phyloP scores from a whole-genome alignment of 2,888 invertebrate species.

The Drosophila fulvimacula region DNA sequence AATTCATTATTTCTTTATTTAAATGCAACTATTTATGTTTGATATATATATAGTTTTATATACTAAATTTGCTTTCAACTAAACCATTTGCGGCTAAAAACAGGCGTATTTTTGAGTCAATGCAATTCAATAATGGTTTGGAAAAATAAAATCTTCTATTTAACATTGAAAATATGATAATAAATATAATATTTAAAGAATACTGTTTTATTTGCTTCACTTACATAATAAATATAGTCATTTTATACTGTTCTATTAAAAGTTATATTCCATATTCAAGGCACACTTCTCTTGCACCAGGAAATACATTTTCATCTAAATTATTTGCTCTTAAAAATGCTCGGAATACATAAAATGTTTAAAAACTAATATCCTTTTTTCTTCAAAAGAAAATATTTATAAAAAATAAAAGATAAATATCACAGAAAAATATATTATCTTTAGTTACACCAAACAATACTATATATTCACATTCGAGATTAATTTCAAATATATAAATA shows the following conservation, averaged over 20 bases:
- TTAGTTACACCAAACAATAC: no score
- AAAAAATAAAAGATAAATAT: no score
- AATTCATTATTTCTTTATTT: slow-evolving; percentile 8
- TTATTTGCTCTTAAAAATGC: background rate
- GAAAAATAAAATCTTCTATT: background rate
- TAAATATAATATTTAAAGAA: background rate
- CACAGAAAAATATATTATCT: no score
- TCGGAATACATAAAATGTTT: background rate
- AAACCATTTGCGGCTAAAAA: slow-evolving; percentile 7
- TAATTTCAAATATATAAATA: no score
- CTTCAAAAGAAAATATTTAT: no score
- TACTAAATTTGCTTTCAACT: slow-evolving; percentile 9
- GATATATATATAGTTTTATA: background rate
- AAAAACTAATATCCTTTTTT: background rate
- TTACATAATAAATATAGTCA: background rate
- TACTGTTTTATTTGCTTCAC: background rate
- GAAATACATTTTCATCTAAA: background rate
- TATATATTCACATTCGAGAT: no score
- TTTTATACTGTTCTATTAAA: background rate
- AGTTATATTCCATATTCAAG: background rate
- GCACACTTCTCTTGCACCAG: background rate
- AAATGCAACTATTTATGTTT: background rate
- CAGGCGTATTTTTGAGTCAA: background rate
- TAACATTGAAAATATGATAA: background rate
- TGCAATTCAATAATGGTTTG: slow-evolving; percentile 2